phyloP scores from a whole-genome alignment of 2,888 invertebrate genomes.

The Eilema depressum region DNA sequence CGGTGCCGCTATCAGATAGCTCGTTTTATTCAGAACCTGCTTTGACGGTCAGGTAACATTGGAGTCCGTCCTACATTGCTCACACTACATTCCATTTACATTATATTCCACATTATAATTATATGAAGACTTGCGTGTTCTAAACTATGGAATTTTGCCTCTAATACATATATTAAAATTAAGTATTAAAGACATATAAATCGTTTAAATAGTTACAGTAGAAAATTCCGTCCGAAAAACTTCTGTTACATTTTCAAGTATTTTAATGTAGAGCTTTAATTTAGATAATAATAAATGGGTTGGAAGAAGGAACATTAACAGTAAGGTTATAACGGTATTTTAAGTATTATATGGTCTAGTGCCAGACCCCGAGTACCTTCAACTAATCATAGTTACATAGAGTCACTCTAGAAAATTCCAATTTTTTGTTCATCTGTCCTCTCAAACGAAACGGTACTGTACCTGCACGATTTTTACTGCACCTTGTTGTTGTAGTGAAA shows the following conservation, averaged over 20 bases:
- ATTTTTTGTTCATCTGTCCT: conserved; percentile 33
- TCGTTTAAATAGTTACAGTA: not conserved
- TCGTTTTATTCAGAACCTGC: conserved; percentile 1
- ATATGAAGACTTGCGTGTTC: not conserved
- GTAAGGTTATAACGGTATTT: not conserved
- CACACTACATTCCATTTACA: not conserved
- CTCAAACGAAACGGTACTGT: conserved; percentile 28
- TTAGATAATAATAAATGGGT: not conserved
- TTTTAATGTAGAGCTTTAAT: not conserved
- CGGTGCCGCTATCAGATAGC: not conserved
- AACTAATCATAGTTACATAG: conserved; percentile 18
- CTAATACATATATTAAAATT: not conserved
- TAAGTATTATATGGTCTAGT: not conserved
- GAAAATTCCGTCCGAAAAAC: not conserved
- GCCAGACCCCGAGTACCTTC: conserved; percentile 12
- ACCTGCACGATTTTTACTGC: conserved; percentile 31
- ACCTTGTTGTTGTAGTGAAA: conserved; percentile 22
- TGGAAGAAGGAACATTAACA: not conserved
- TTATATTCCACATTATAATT: not conserved
- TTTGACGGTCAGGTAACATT: not conserved
- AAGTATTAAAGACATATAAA: not conserved
- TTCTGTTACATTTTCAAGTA: not conserved
- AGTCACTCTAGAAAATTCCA: conserved; percentile 23
- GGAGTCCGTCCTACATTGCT: not conserved
- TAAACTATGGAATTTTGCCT: not conserved